Percentiles rank a stretch among this genome's conserved stretches.
These are phyloP conservation scores for Hemaris fuciformis DNA, from an alignment of 2,888 invertebrate genomes.

Conservation along the genomic window DNA sequence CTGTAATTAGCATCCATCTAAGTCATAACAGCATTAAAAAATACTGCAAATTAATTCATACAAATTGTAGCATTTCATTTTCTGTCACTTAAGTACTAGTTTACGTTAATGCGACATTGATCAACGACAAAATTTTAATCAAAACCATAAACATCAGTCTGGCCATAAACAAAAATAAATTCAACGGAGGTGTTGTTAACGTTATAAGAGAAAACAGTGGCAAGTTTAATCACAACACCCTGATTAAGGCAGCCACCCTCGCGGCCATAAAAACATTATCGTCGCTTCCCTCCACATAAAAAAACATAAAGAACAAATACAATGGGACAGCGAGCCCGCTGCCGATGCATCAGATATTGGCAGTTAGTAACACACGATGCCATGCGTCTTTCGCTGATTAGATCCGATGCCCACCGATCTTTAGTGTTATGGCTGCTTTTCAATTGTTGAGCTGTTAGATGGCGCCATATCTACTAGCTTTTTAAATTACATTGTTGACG, in stretches of 20 bases:
- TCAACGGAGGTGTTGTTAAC: background rate
- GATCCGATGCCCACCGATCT: constrained; percentile 43
- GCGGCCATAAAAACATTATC: constrained; percentile 80
- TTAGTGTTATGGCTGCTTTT: constrained; percentile 52
- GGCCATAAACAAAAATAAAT: background rate
- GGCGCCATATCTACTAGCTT: background rate
- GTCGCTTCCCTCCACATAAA: constrained; percentile 74
- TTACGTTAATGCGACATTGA: background rate
- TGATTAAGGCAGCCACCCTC: constrained; percentile 75
- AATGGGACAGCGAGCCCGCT: constrained; percentile 60
- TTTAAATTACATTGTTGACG: background rate
- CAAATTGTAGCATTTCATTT: background rate
- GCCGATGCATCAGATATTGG: constrained; percentile 77
- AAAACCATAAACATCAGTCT: background rate
- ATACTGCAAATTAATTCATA: too few relatives aligned
- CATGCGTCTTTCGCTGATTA: constrained; percentile 69
- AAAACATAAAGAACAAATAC: constrained; percentile 79
- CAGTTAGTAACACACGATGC: constrained; percentile 71
- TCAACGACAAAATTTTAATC: too few relatives aligned
- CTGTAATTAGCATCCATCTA: too few relatives aligned
- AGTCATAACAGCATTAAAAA: too few relatives aligned
- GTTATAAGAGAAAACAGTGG: constrained; percentile 43
- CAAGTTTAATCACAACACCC: constrained; percentile 76
- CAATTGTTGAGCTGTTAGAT: constrained; percentile 57
- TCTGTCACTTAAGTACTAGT: background rate